phyloP scores from a whole-genome alignment of 1,140 invertebrate genomes.

The Pentalonia nigronervosa region DNA sequence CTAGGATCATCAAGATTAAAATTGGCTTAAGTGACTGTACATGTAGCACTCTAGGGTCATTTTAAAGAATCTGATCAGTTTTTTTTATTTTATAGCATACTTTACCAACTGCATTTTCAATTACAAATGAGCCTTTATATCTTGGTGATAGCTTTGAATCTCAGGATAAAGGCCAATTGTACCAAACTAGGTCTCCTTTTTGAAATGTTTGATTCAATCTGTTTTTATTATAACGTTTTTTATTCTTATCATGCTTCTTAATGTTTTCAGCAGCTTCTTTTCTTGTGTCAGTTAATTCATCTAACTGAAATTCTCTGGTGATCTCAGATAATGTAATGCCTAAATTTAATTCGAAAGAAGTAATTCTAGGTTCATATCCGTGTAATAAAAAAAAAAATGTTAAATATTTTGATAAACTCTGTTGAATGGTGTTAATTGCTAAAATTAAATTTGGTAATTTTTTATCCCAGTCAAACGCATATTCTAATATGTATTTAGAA shows the following conservation, averaged over 20 bases:
- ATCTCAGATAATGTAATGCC: not conserved
- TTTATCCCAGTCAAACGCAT: not conserved
- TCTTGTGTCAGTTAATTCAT: not conserved
- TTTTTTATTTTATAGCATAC: conserved; percentile 25
- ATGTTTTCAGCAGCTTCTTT: not conserved
- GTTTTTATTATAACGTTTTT: conserved; percentile 22
- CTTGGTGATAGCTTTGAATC: conserved; percentile 11
- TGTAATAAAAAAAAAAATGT: not conserved
- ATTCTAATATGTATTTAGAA: conserved; percentile 16
- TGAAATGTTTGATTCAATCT: conserved; percentile 8
- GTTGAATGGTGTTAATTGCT: not conserved
- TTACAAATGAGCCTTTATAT: not conserved
- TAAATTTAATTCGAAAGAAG: not conserved
- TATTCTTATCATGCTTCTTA: conserved; percentile 6
- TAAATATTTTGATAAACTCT: conserved; percentile 27
- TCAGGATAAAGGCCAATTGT: not conserved
- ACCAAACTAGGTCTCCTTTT: conserved; percentile 21
- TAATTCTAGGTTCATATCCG: conserved; percentile 21
- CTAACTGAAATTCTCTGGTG: not conserved
- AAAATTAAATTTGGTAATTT: conserved; percentile 38
- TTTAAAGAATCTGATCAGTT: not conserved
- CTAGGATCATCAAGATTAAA: not conserved
- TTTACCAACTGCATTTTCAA: not conserved
- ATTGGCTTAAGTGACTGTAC: not conserved
- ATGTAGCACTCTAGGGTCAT: not conserved